Evolutionary conservation across 2,113 vertebrate genomes (phyloP).

Genomic region (Takifugu flavidus): DNA sequence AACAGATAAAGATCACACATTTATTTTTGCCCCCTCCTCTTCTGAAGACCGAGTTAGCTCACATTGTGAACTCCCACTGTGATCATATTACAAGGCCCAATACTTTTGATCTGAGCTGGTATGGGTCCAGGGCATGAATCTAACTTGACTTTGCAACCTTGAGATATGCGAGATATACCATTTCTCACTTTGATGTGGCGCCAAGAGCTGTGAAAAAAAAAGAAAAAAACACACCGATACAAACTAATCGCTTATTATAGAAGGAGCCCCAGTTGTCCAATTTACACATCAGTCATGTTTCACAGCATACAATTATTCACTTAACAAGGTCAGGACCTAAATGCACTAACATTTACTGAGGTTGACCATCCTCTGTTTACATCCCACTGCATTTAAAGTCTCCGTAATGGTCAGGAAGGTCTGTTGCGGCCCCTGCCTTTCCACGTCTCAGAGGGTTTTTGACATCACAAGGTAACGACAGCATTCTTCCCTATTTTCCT

Average conservation of each 20-base stretch:
- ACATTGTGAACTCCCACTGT: slow-evolving; percentile 66
- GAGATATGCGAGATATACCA: slow-evolving; percentile 32
- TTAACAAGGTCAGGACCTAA: slow-evolving; percentile 51
- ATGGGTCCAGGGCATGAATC: slow-evolving; percentile 50
- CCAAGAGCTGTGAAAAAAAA: slow-evolving; percentile 31
- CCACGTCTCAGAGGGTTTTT: slow-evolving; percentile 42
- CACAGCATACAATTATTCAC: slow-evolving; percentile 22
- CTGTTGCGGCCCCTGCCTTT: slow-evolving; percentile 32
- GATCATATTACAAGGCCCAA: slow-evolving; percentile 64
- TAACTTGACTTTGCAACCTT: slow-evolving; percentile 59
- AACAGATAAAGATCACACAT: slow-evolving; percentile 65
- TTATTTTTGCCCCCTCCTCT: slow-evolving; percentile 35
- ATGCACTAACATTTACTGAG: slow-evolving; percentile 1
- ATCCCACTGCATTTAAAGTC: slow-evolving; percentile 17
- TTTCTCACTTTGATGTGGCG: slow-evolving; percentile 54
- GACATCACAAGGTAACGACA: slow-evolving; percentile 56
- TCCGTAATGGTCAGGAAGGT: slow-evolving; percentile 32
- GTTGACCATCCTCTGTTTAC: slow-evolving; percentile 34
- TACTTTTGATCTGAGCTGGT: slow-evolving; percentile 62
- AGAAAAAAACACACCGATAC: not conserved
- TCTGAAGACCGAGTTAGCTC: slow-evolving; percentile 48
- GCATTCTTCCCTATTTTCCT: slow-evolving; percentile 34
- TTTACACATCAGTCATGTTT: slow-evolving; percentile 46
- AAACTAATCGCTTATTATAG: slow-evolving; percentile 45
- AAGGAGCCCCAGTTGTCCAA: slow-evolving; percentile 39